Evolutionary conservation across 2,888 invertebrate genomes (phyloP).

Genomic region (Pollenia angustigena): DNA sequence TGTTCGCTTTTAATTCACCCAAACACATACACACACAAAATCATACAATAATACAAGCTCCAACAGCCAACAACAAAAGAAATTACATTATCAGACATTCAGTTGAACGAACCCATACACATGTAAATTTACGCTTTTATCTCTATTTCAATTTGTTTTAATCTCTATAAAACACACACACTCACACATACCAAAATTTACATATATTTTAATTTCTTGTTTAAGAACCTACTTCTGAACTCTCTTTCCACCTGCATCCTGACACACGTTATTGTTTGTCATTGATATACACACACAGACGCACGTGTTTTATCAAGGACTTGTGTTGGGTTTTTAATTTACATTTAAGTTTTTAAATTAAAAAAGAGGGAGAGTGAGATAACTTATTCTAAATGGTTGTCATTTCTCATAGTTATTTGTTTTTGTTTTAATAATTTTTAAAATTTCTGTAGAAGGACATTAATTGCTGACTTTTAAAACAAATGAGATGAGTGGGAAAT

Average conservation of each 20-base stretch:
- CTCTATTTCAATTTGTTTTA: constrained; percentile 45
- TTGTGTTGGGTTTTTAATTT: constrained; percentile 16
- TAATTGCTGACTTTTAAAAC: background rate
- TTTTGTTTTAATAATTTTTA: too few relatives aligned
- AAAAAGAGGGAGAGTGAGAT: background rate
- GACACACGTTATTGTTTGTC: constrained; percentile 46
- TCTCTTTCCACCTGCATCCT: background rate
- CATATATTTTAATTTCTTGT: background rate
- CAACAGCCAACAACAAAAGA: constrained; percentile 17
- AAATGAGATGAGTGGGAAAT: background rate
- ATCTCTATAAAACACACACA: background rate
- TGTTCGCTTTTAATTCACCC: constrained; percentile 19
- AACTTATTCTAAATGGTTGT: constrained; percentile 21
- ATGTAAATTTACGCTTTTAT: constrained; percentile 66
- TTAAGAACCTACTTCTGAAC: background rate
- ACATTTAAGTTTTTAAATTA: constrained; percentile 30
- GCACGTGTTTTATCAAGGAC: constrained; percentile 41
- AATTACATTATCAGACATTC: constrained; percentile 64
- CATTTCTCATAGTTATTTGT: background rate
- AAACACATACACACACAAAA: constrained; percentile 14
- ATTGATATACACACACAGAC: background rate
- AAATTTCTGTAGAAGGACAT: constrained; percentile 7
- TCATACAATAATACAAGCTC: background rate
- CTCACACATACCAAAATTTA: background rate
- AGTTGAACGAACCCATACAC: constrained; percentile 65